Evolutionary conservation across 2,888 invertebrate genomes (phyloP).

Genomic region (Cephalotes varians): DNA sequence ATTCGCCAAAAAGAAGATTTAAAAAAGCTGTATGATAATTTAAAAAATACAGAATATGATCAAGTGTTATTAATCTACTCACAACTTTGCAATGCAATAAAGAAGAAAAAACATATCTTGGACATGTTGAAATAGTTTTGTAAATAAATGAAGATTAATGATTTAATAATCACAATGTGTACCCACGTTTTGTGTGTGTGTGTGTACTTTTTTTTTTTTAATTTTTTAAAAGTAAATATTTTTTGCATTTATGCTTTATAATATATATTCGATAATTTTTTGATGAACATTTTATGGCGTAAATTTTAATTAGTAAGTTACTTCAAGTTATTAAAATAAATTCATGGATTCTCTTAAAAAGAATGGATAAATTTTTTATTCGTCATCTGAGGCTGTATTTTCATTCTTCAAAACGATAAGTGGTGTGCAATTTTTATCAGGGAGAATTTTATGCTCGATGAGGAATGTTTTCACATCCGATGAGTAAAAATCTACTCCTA

Average conservation of each 20-base stretch:
- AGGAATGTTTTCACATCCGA: conserved; percentile 96
- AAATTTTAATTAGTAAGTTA: neutral
- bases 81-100: conserved; percentile 83
- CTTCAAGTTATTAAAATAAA: neutral
- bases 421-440: conserved; percentile 89
- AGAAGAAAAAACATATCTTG: conserved; percentile 84
- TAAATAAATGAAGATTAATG: neutral
- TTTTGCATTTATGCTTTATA: neutral
- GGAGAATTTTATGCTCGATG: conserved; percentile 93
- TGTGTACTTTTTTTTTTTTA: neutral
- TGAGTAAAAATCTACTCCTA: conserved; percentile 96
- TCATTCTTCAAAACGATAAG: conserved; percentile 84
- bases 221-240: conserved; percentile 7
- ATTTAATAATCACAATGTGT: neutral
- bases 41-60: conserved; percentile 85
- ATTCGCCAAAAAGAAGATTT: conserved; percentile 82
- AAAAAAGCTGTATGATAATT: conserved; percentile 84
- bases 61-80: conserved; percentile 84
- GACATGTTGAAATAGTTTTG: conserved; percentile 63
- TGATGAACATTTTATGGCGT: neutral
- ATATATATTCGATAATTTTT: neutral
- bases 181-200: too few species aligned
- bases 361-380: conserved; percentile 68
- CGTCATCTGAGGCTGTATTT: conserved; percentile 82
- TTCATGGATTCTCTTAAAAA: conserved; percentile 29